A percentile compares a stretch with the other conserved stretches of the same genome.
Conservation (phyloP, 2,888 invertebrate species). For the Subacronicta megacephala region DNA sequence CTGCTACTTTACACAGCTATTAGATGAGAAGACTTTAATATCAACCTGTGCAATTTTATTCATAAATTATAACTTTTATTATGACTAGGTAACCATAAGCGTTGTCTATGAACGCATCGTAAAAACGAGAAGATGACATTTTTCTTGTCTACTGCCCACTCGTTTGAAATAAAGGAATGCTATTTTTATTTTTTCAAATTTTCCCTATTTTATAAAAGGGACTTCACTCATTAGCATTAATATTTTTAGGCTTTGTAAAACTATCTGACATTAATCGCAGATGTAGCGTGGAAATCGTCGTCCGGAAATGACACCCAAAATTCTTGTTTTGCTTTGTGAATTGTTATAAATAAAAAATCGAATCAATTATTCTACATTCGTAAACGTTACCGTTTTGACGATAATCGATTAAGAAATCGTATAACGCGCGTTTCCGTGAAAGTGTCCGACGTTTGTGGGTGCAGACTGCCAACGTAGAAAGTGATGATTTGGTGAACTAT, state of each 20-base stretch:
- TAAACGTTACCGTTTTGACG: constrained; percentile 81
- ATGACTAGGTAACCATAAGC: constrained; percentile 18
- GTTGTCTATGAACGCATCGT: constrained; percentile 8
- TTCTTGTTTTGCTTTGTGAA: constrained; percentile 37
- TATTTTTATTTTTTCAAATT: constrained; percentile 2
- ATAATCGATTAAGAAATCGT: constrained; percentile 82
- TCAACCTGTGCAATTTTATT: constrained; percentile 11
- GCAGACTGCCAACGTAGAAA: constrained; percentile 71
- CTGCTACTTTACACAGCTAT: constrained; percentile 11
- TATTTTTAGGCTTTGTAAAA: not conserved
- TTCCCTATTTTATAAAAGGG: not conserved
- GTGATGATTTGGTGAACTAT: constrained; percentile 67
- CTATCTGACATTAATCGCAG: not conserved
- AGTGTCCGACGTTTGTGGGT: constrained; percentile 74
- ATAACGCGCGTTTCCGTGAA: constrained; percentile 83
- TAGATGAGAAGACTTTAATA: constrained; percentile 15
- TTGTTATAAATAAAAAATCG: constrained; percentile 58
- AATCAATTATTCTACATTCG: constrained; percentile 81
- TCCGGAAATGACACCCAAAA: constrained; percentile 23
- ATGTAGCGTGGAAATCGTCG: constrained; percentile 1
- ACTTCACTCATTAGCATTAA: not conserved
- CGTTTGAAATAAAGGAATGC: too few species aligned
- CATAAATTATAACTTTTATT: constrained; percentile 12
- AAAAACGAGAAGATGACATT: constrained; percentile 2
- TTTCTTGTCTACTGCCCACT: too few species aligned